Conservation (phyloP, 2,888 invertebrate genomes). For the Drosophila algonquin region DNA sequence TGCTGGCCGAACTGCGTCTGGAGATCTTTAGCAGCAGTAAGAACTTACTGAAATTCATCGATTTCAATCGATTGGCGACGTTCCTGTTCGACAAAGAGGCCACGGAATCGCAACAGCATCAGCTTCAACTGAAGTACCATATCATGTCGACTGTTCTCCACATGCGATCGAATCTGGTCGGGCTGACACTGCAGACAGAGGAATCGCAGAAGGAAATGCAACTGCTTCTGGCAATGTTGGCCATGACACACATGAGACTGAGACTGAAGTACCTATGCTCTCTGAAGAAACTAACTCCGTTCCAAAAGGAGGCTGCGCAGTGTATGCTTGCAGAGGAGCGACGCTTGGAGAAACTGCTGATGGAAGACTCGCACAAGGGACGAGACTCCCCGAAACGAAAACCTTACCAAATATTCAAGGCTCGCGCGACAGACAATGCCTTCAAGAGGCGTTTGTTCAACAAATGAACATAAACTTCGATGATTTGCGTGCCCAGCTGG, state of each 20-base stretch:
- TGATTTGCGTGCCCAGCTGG: conserved; percentile 31
- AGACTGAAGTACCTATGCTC: conserved; percentile 61
- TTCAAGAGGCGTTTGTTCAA: conserved; percentile 5
- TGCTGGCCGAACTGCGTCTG: conserved; percentile 70
- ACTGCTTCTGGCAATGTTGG: conserved; percentile 56
- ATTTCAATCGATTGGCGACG: conserved; percentile 35
- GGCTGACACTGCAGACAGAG: conserved; percentile 11
- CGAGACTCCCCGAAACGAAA: conserved; percentile 8
- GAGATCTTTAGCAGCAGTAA: conserved; percentile 60
- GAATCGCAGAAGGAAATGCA: conserved; percentile 29
- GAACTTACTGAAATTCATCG: conserved; percentile 32
- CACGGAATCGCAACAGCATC: conserved; percentile 61
- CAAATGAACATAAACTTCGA: conserved; percentile 44
- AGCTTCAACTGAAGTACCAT: conserved; percentile 74
- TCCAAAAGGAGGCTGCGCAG: conserved; percentile 67
- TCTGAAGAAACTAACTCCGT: conserved; percentile 44
- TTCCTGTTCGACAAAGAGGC: conserved; percentile 45
- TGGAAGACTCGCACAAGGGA: conserved; percentile 2
- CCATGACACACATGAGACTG: conserved; percentile 62
- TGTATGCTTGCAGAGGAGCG: conserved; percentile 49
- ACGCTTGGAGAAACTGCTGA: conserved; percentile 18
- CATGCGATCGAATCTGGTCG: conserved; percentile 21
- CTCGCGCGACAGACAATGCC: conserved; percentile 10
- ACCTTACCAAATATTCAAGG: neutral
- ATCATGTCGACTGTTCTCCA: conserved; percentile 28